Base-by-base conservation (phyloP, 2,888 invertebrate species). In the Nudaria mundana region DNA sequence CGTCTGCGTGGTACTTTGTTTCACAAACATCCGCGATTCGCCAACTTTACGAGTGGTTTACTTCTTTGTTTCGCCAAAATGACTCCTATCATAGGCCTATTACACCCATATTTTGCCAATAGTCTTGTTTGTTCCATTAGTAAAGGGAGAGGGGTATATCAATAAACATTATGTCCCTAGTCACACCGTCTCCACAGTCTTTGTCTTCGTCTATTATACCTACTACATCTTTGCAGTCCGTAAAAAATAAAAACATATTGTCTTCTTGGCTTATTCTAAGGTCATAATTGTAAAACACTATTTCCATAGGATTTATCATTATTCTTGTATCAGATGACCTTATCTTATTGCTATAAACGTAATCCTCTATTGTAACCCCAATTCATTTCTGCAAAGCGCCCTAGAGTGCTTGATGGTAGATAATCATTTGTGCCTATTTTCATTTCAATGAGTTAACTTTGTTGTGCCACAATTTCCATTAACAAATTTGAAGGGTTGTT, bases 381-480 rank as follows among this genome's bases (percentile, higher is more conserved):
- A 30, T 35, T 35, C 13, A 30, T 30, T 34, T 37, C 18, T 14
- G 13, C 8, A 26, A 4, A 11, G 32, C 31, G 13, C 40, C 22
- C 40, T 7, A 11, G 29, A 33, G 36, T 18, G 8, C 6, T 20
- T 3, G 10, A 29, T 29, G 24, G 23, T 7, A 20, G 20, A 20
- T 29, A 29, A 37, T 30, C 24, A 14, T 32, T 23, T 28, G 26
- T 18, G 26, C 22, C 14, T 15, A 30, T 37, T 31, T 41, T 16
- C 24, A 23, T 37, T 29, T 20, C 12, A 10, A 31, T 34, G 36
- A 40, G 26, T 28, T 35, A 10, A 31, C 12, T 37, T 36, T 36
- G 29, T 29, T 22, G 22, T 6, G 28, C 7, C 14, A n/a, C 10
- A 36, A 22, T 29, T 29, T 36, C 14, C 22, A 36, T 36, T 36